phyloP scores from a whole-genome alignment of 2,888 invertebrate species.

The Cerceris rybyensis region DNA sequence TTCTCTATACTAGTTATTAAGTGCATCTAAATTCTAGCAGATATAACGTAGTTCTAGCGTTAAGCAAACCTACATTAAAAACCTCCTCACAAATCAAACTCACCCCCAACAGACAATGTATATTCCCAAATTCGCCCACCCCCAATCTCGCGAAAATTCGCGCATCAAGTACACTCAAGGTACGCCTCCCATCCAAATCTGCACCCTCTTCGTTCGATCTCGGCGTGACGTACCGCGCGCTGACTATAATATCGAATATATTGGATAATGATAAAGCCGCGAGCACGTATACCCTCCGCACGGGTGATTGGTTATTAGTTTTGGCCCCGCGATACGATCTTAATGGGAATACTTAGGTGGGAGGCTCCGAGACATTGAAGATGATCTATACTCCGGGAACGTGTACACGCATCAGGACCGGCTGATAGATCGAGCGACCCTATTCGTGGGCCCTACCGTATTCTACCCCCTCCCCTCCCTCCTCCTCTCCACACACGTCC shows the following conservation, averaged over 20 bases:
- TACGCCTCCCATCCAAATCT: neutral
- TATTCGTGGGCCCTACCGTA: conserved; percentile 64
- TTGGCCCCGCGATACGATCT: conserved; percentile 78
- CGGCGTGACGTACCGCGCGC: conserved; percentile 60
- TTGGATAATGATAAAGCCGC: conserved; percentile 78
- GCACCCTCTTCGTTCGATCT: conserved; percentile 12
- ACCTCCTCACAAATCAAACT: too few relatives aligned
- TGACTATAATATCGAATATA: conserved; percentile 72
- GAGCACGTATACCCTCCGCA: conserved; percentile 72
- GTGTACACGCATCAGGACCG: conserved; percentile 63
- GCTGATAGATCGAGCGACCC: conserved; percentile 67
- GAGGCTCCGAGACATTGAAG: conserved; percentile 78
- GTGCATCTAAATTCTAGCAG: too few relatives aligned
- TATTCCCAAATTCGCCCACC: too few relatives aligned
- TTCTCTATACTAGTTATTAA: too few relatives aligned
- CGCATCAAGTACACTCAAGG: neutral
- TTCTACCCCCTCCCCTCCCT: conserved; percentile 19
- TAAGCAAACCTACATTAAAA: too few relatives aligned
- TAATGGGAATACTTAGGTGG: conserved; percentile 80
- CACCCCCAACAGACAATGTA: too few relatives aligned
- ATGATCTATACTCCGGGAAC: conserved; percentile 74
- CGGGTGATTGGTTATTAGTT: conserved; percentile 80
- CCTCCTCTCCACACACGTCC: conserved; percentile 11
- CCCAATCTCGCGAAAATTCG: neutral
- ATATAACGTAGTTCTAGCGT: too few relatives aligned